phyloP scores from a whole-genome alignment of 2,888 invertebrate genomes.

The Melieria omissa region DNA sequence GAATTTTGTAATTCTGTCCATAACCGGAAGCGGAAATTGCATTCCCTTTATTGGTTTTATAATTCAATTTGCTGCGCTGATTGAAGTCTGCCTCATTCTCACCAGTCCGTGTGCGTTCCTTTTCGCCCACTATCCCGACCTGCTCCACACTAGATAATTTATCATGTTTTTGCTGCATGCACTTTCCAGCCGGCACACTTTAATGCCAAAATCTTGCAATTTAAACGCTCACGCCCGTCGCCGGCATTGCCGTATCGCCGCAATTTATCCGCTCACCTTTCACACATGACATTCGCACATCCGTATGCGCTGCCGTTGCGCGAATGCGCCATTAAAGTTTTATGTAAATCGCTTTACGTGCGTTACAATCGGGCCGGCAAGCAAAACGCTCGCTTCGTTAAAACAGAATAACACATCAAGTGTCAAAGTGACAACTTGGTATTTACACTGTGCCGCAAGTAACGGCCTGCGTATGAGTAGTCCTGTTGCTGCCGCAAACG shows the following conservation, averaged over 20 bases:
- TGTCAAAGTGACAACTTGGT: slow-evolving; percentile 28
- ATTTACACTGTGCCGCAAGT: slow-evolving; percentile 21
- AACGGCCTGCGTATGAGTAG: neutral
- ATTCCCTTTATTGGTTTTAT: slow-evolving; percentile 29
- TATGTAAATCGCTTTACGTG: slow-evolving; percentile 31
- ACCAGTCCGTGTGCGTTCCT: too few relatives aligned
- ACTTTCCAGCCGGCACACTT: too few relatives aligned
- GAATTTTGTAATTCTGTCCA: slow-evolving; percentile 23
- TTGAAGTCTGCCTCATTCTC: slow-evolving; percentile 3
- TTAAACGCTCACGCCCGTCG: too few relatives aligned
- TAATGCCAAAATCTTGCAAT: too few relatives aligned
- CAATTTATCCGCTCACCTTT: too few relatives aligned
- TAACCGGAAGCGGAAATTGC: slow-evolving; percentile 37
- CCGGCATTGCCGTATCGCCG: too few relatives aligned
- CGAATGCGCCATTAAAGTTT: slow-evolving; percentile 30
- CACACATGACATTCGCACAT: too few relatives aligned
- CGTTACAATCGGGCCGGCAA: slow-evolving; percentile 7
- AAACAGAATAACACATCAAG: slow-evolving; percentile 27
- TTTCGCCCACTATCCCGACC: too few relatives aligned
- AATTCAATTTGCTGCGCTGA: slow-evolving; percentile 35
- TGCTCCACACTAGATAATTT: too few relatives aligned
- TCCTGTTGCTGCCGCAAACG: too few relatives aligned
- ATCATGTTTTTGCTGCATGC: too few relatives aligned
- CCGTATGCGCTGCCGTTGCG: too few relatives aligned
- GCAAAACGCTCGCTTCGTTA: neutral